phyloP scores from a whole-genome alignment of 2,888 invertebrate species.

The Sepioteuthis lessoniana region DNA sequence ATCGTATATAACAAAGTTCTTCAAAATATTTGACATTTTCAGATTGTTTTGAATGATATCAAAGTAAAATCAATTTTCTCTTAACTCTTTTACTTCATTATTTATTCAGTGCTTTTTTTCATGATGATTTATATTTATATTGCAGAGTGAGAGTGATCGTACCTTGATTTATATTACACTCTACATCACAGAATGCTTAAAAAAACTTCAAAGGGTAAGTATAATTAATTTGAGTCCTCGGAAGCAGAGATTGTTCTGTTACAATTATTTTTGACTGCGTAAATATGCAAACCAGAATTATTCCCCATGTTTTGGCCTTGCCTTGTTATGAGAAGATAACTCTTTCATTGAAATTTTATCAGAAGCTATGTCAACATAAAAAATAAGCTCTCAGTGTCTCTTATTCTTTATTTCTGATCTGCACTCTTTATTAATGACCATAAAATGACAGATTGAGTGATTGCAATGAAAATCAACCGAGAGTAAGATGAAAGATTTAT shows the following conservation, averaged over 20 bases:
- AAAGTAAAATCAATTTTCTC: not conserved
- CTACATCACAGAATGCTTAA: slow-evolving; percentile 97
- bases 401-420: too few relatives aligned
- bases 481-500: too few relatives aligned
- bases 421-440: too few relatives aligned
- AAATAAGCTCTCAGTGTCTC: too few relatives aligned
- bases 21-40: not conserved
- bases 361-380: too few relatives aligned
- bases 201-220: slow-evolving; percentile 86
- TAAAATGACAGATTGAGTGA: too few relatives aligned
- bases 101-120: not conserved
- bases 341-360: too few relatives aligned
- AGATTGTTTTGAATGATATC: not conserved
- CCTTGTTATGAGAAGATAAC: not conserved
- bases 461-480: too few relatives aligned
- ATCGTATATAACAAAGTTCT: not conserved
- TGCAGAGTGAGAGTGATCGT: slow-evolving; percentile 94
- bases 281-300: not conserved
- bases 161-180: slow-evolving; percentile 97
- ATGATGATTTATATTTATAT: slow-evolving; percentile 59
- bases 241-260: too few relatives aligned
- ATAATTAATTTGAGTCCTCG: not conserved
- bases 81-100: not conserved
- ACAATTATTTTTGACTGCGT: too few relatives aligned
- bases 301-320: not conserved